phyloP scores from a whole-genome alignment of 1,140 invertebrate genomes.

The Papilio polytes region DNA sequence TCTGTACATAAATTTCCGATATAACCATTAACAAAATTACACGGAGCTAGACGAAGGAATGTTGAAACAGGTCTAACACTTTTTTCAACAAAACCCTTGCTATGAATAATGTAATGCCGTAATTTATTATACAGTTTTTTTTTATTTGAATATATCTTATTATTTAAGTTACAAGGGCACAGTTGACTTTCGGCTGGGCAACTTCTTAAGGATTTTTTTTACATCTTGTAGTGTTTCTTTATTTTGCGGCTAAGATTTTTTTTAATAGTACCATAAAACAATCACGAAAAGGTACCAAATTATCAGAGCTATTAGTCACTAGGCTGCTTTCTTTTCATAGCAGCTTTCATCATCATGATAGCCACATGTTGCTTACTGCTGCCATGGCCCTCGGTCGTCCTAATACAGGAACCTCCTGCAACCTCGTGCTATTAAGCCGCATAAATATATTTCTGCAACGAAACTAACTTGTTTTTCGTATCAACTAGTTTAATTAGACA shows the following conservation, averaged over 20 bases:
- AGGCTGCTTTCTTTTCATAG: no score
- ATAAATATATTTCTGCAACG: no score
- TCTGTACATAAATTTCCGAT: conserved; percentile 28
- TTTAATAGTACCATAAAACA: no score
- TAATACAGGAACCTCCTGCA: no score
- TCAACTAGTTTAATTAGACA: background rate
- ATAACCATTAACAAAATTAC: conserved; percentile 30
- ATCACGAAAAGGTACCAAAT: no score
- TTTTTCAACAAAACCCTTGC: background rate
- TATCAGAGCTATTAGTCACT: no score
- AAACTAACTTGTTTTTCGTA: background rate
- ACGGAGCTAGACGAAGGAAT: conserved; percentile 27
- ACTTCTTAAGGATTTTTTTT: background rate
- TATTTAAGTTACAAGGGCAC: conserved; percentile 10
- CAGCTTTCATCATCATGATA: no score
- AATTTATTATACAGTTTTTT: background rate
- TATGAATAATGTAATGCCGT: conserved; percentile 22
- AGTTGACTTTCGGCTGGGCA: background rate
- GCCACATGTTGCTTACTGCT: no score
- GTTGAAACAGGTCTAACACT: conserved; percentile 13
- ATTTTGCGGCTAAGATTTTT: background rate
- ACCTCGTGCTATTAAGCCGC: no score
- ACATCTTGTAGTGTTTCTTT: no score
- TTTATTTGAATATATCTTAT: conserved; percentile 17
- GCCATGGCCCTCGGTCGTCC: no score